Evolutionary conservation across 2,797 vertebrate species (phyloP).

Genomic region (Leuciscus waleckii): DNA sequence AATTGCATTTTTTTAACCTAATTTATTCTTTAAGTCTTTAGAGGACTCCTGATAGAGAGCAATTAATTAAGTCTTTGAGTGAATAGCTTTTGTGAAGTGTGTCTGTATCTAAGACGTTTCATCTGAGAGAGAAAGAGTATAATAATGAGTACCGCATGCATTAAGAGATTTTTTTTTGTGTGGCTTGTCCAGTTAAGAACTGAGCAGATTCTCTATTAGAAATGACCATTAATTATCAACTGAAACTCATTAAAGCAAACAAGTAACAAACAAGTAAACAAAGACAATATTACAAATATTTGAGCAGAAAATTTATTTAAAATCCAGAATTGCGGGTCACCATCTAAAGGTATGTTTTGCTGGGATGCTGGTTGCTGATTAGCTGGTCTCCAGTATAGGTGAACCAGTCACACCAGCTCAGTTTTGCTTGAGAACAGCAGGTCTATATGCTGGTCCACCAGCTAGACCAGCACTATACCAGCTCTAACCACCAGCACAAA

Average conservation of each 20-base stretch:
- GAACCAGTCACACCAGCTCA: too few relatives aligned
- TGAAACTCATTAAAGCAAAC: neutral
- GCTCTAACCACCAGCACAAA: too few relatives aligned
- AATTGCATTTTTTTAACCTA: neutral
- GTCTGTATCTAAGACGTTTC: conserved; percentile 5
- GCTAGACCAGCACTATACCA: too few relatives aligned
- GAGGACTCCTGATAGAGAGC: neutral
- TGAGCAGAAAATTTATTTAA: too few relatives aligned
- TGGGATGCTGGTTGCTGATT: too few relatives aligned
- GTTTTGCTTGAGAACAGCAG: too few relatives aligned
- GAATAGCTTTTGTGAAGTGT: conserved; percentile 14
- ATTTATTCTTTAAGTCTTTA: neutral
- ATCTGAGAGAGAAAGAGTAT: conserved; percentile 7
- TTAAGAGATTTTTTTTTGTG: conserved; percentile 1
- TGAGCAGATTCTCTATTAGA: conserved; percentile 8
- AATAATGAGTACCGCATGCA: conserved; percentile 12
- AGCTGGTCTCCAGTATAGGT: too few relatives aligned
- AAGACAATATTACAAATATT: too few relatives aligned
- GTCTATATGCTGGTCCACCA: too few relatives aligned
- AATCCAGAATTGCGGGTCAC: too few relatives aligned
- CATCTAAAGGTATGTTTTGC: too few relatives aligned
- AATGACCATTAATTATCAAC: conserved; percentile 15
- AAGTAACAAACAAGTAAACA: neutral
- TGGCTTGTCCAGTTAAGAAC: neutral
- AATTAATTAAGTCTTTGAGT: conserved; percentile 14